Evolutionary conservation across 2,113 vertebrate species (phyloP), one percentile per base, ranked within the genome.

Genomic region (Hymenochirus boettgeri): DNA sequence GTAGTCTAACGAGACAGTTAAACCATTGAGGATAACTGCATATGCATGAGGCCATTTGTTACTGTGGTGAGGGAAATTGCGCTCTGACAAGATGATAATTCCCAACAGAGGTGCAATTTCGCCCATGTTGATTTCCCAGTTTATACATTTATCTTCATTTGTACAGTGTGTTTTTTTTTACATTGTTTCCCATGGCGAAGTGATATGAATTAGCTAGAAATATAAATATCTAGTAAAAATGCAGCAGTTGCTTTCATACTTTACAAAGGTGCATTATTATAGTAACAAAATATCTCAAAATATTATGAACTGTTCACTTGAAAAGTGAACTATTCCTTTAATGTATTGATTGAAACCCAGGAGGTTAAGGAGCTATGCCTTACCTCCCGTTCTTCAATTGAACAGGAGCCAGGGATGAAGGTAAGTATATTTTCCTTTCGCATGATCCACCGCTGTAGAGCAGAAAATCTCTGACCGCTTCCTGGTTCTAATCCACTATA

Each of bases 1-100:
- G 65, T 66, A 60, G 65, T 69, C 65, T 69, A 60, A 69, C 65
- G 57, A 69, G 65, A 60, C 65, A 69, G 65, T 69, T 69, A 69
- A 66, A 37, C 65, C 47, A 60, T 60, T 42, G 47, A 69, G 65
- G 48, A 69, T 60, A 53, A 60, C 65, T 69, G 65, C 47, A 69
- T 69, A 69, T 69, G 65, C 59, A 69, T 69, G 65, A 69, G 57
- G 56, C 57, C 47, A 69, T 69, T 69, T 69, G 57, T 69, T 69
- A 69, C 65, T 69, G 65, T 60, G 65, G 65, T 69, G 65, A 69
- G 46, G 65, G 48, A 69, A 69, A 69, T 69, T 69, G 65, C 60
- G 48, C 57, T 60, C 65, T 69, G 65, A 69, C 65, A 69, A 60
- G 65, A 69, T 69, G 65, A 60, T 69, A 69, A 69, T 69, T 69